Conservation (phyloP, 2,797 vertebrate genomes). For the Microctenopoma stevenorrisi region DNA sequence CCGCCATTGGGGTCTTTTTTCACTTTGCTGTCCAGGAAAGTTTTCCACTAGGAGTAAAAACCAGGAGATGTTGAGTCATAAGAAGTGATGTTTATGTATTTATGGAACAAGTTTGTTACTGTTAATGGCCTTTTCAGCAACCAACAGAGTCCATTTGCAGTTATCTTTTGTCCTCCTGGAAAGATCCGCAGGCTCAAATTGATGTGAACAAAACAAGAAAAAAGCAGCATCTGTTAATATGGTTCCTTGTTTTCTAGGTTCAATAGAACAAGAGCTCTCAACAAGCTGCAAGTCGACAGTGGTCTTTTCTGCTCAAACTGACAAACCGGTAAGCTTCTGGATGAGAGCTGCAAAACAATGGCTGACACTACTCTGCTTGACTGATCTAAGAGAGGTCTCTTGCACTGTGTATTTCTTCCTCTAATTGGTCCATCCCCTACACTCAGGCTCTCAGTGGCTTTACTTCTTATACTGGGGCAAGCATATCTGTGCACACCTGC, state of each 20-base stretch:
- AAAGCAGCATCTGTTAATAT: conserved; percentile 36
- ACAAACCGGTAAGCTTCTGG: conserved; percentile 46
- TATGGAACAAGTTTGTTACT: conserved; percentile 5
- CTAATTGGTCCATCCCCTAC: conserved; percentile 69
- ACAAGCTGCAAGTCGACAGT: conserved; percentile 39
- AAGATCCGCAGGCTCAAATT: conserved; percentile 5
- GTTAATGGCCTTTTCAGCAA: conserved; percentile 21
- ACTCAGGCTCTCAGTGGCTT: conserved; percentile 49
- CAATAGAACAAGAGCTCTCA: conserved; percentile 53
- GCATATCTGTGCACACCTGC: conserved; percentile 50
- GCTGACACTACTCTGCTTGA: conserved; percentile 51
- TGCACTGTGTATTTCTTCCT: conserved; percentile 54
- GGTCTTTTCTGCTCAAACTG: conserved; percentile 47
- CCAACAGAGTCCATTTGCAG: conserved; percentile 10
- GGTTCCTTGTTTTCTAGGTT: conserved; percentile 61
- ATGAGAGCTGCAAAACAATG: conserved; percentile 48
- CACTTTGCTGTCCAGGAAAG: conserved; percentile 44
- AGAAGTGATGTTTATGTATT: conserved; percentile 6
- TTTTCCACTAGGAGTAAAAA: conserved; percentile 9
- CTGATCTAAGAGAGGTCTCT: conserved; percentile 63
- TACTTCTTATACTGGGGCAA: conserved; percentile 28
- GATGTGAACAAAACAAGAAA: conserved; percentile 16
- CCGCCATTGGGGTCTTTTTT: conserved; percentile 45
- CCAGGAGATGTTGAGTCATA: neutral
- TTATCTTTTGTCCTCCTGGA: conserved; percentile 7